phyloP scores from a whole-genome alignment of 2,113 vertebrate genomes.

The Glaucidium brasilianum region DNA sequence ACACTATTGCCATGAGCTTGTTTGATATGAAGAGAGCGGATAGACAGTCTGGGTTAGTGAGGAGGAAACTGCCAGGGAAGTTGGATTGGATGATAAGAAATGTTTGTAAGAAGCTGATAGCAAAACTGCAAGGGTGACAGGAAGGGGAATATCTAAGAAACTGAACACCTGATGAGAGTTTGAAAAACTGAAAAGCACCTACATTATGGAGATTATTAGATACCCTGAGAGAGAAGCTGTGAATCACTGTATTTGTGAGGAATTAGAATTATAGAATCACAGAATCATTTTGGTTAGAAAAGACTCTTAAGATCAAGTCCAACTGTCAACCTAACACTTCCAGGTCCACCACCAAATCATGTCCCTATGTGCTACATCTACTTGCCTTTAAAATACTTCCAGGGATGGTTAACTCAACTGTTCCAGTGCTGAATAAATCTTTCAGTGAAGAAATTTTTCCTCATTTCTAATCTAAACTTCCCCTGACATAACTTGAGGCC shows the following conservation, averaged over 20 bases:
- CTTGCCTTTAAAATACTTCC: not conserved
- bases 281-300: not conserved
- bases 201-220: not conserved
- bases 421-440: not conserved
- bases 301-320: not conserved
- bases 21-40: not conserved
- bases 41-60: not conserved
- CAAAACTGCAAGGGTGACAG: not conserved
- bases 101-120: not conserved
- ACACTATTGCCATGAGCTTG: not conserved
- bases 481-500: not conserved
- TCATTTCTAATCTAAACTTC: not conserved
- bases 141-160: not conserved
- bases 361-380: accelerated
- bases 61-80: not conserved
- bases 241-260: not conserved
- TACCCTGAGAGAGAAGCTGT: not conserved
- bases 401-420: too few relatives aligned
- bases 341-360: not conserved
- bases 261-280: not conserved
- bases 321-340: not conserved
- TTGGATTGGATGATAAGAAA: not conserved
- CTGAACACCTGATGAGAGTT: not conserved
- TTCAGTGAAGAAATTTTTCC: not conserved
- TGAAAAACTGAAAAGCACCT: not conserved